Evolutionary conservation across 2,113 vertebrate genomes (phyloP).

Genomic region (Takifugu flavidus): DNA sequence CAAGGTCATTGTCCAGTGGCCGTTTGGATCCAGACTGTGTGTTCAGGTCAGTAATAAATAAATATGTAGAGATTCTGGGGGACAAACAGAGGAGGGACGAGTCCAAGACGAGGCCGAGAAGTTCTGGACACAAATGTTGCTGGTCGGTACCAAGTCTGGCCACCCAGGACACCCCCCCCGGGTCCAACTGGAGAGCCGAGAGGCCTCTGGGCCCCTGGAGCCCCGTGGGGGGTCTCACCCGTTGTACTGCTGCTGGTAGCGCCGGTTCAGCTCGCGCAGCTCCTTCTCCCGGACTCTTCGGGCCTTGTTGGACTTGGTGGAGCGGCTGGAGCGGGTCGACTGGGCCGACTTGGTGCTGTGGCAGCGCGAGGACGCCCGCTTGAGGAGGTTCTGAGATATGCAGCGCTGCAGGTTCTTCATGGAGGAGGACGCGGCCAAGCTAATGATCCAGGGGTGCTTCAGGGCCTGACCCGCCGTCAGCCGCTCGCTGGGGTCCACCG

Average conservation of each 20-base stretch:
- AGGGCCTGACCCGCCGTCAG: constrained; percentile 91
- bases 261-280: constrained; percentile 91
- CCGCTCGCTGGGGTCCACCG: constrained; percentile 87
- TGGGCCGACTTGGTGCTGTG: constrained; percentile 97
- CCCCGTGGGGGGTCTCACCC: constrained; percentile 74
- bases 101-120: constrained; percentile 6
- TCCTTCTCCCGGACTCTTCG: constrained; percentile 92
- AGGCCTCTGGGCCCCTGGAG: background rate
- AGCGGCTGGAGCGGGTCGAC: constrained; percentile 93
- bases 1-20: constrained; percentile 73
- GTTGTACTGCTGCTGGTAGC: constrained; percentile 95
- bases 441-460: constrained; percentile 96
- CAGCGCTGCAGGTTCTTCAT: constrained; percentile 98
- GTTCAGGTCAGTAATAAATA: constrained; percentile 76
- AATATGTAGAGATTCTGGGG: constrained; percentile 61
- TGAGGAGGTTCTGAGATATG: constrained; percentile 97
- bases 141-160: background rate
- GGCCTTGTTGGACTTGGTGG: constrained; percentile 93
- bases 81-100: constrained; percentile 24
- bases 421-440: constrained; percentile 96
- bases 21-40: constrained; percentile 59
- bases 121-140: background rate
- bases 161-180: background rate
- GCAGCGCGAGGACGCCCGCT: constrained; percentile 94
- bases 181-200: background rate